These are phyloP conservation scores for Tridacna crocea DNA, from an alignment of 2,888 invertebrate genomes.

Conservation along the genomic window DNA sequence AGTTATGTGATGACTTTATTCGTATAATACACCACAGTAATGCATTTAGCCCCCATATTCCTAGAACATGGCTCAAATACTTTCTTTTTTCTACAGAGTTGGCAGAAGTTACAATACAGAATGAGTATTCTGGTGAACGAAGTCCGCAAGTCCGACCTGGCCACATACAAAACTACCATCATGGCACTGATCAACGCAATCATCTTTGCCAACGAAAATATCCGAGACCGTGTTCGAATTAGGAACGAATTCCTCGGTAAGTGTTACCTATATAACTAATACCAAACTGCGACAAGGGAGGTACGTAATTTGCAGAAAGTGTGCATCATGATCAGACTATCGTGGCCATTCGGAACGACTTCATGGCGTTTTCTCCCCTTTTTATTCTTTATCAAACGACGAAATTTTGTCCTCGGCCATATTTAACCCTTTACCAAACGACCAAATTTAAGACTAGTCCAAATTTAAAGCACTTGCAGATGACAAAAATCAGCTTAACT, in stretches of 20 bases:
- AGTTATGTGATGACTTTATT: no score
- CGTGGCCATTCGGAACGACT: no score
- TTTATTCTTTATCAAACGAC: neutral
- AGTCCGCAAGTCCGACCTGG: conserved; percentile 89
- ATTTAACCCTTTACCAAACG: conserved; percentile 4
- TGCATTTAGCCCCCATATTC: no score
- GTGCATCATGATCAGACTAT: no score
- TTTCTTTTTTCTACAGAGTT: conserved; percentile 86
- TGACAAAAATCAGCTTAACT: no score
- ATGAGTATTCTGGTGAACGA: conserved; percentile 95
- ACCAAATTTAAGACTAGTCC: neutral
- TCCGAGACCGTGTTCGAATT: conserved; percentile 94
- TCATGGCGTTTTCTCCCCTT: no score
- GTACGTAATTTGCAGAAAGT: no score
- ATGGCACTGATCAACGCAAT: conserved; percentile 97
- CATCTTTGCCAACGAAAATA: conserved; percentile 94
- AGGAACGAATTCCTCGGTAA: conserved; percentile 98
- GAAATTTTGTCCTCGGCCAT: neutral
- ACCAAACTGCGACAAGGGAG: no score
- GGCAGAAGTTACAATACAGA: conserved; percentile 94
- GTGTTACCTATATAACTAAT: conserved; percentile 68
- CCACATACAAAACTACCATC: conserved; percentile 95
- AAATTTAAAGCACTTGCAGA: neutral
- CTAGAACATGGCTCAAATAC: no score
- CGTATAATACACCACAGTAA: no score